Percentiles rank a stretch among this genome's conserved stretches.
Evolutionary conservation across 2,113 vertebrate genomes (phyloP).

Genomic region (Cepphus grylle): DNA sequence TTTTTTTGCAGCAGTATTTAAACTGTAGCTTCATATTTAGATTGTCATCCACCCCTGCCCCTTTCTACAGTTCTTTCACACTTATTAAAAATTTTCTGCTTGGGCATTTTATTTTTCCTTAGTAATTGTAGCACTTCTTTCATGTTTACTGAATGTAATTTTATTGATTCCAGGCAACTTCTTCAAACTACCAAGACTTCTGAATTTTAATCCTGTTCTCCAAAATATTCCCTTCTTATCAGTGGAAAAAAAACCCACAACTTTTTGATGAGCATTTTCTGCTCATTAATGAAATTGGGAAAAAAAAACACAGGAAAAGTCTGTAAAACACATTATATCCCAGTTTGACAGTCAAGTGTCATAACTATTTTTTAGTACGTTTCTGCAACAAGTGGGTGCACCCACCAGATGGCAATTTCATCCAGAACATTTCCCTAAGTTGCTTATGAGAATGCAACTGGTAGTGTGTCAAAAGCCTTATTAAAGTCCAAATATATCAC

Average conservation of each 20-base stretch:
- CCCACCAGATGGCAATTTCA: slow-evolving; percentile 36
- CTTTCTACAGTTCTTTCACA: neutral
- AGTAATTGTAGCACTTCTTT: neutral
- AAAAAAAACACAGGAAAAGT: neutral
- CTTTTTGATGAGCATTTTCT: neutral
- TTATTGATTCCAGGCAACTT: neutral
- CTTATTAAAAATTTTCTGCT: neutral
- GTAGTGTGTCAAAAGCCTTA: slow-evolving; percentile 7
- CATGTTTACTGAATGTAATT: neutral
- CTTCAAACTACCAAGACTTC: neutral
- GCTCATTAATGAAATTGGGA: neutral
- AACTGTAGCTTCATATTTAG: neutral
- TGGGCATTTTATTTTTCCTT: neutral
- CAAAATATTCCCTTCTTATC: neutral
- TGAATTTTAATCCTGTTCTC: neutral
- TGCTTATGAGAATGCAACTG: neutral
- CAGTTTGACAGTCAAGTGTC: neutral
- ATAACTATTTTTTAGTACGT: neutral
- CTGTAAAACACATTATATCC: neutral
- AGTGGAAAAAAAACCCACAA: neutral
- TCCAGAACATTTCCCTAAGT: neutral
- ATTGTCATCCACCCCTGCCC: neutral
- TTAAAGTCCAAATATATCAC: neutral
- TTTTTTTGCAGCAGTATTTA: neutral
- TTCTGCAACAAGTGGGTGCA: slow-evolving; percentile 20